phyloP scores from a whole-genome alignment of 53 echinoderm and acorn worm genomes.

The Zoroaster sp. region DNA sequence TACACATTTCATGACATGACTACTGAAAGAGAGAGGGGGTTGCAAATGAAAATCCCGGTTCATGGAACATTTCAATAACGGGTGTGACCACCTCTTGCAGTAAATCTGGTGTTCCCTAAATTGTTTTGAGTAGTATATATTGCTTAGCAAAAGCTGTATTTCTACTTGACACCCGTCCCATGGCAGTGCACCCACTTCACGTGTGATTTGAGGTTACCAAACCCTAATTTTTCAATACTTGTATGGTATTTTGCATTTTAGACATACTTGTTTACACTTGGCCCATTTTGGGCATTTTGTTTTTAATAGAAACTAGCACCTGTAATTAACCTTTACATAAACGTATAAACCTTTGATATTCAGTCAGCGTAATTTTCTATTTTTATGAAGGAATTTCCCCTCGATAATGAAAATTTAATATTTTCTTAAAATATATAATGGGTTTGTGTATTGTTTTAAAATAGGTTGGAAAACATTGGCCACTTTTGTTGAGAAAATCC shows the following conservation, averaged over 20 bases:
- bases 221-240: background rate
- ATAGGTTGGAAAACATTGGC: background rate
- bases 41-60: too few species aligned
- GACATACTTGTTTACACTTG: background rate
- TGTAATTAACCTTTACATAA: background rate
- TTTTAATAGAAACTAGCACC: background rate
- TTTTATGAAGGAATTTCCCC: constrained; percentile 30
- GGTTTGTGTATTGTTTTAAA: background rate
- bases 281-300: background rate
- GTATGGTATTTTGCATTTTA: background rate
- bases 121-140: too few species aligned
- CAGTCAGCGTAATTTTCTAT: constrained; percentile 36
- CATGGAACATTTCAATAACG: too few species aligned
- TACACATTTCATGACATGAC: too few species aligned
- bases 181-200: too few species aligned
- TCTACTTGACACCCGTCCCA: too few species aligned
- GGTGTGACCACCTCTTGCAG: too few species aligned
- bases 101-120: too few species aligned
- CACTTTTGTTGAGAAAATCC: background rate
- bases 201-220: too few species aligned
- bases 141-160: too few species aligned
- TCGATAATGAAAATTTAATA: constrained; percentile 28
- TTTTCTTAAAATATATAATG: background rate
- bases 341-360: constrained; percentile 26
- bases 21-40: too few species aligned